phyloP scores from a whole-genome alignment of 2,888 invertebrate species.

The Resseliella maxima region DNA sequence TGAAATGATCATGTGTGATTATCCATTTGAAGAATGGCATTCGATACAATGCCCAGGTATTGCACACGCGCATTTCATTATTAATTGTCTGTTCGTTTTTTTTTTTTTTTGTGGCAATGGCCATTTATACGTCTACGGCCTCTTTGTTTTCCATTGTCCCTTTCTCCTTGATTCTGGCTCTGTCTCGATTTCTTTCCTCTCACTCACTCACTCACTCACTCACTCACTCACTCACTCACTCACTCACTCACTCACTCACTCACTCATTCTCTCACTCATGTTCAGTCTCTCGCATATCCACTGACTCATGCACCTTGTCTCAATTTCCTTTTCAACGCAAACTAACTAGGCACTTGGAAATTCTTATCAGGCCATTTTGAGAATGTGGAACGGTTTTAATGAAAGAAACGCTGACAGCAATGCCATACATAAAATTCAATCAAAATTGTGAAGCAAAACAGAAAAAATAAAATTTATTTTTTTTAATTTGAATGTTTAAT shows the following conservation, averaged over 20 bases:
- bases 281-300: too few relatives aligned
- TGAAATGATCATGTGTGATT: constrained; percentile 42
- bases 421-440: neutral
- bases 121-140: neutral
- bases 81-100: neutral
- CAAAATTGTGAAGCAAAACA: neutral
- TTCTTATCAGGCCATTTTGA: neutral
- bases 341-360: neutral
- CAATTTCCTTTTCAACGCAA: too few relatives aligned
- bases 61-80: neutral
- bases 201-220: too few relatives aligned
- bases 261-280: too few relatives aligned
- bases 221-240: too few relatives aligned
- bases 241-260: too few relatives aligned
- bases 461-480: neutral
- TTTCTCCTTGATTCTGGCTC: neutral
- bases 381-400: neutral
- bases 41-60: neutral
- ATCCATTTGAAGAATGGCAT: neutral
- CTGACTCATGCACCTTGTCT: too few relatives aligned
- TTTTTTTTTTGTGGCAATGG: neutral
- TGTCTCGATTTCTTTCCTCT: too few relatives aligned
- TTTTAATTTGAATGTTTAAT: neutral
- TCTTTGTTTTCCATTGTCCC: neutral
- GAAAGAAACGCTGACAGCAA: neutral